A percentile compares a stretch with the other conserved stretches of the same genome.
Evolutionary conservation across 2,113 vertebrate species (phyloP).

Genomic region (Burhinus bistriatus): DNA sequence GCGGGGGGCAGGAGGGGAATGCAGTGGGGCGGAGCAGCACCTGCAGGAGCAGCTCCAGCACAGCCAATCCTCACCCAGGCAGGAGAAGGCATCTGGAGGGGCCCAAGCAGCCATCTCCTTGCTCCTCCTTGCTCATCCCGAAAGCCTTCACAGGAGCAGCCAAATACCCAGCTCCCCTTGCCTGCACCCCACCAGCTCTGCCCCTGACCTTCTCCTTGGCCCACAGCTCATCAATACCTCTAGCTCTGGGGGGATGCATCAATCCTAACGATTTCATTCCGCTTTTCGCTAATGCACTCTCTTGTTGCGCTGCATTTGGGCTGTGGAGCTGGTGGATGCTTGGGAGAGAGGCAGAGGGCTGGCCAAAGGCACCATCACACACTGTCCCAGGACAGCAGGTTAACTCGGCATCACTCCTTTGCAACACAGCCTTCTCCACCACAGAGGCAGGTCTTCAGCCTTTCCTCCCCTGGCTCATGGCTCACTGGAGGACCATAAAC

Average conservation of each 20-base stretch:
- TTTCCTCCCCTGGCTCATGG: background rate
- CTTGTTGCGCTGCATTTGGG: background rate
- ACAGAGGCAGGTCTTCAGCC: background rate
- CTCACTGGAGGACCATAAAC: background rate
- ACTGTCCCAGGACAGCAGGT: background rate
- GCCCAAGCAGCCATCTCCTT: background rate
- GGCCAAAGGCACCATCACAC: background rate
- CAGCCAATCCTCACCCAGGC: background rate
- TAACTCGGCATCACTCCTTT: background rate
- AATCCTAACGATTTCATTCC: background rate
- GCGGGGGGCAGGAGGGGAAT: background rate
- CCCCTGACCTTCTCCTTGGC: constrained; percentile 26
- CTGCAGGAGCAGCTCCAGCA: background rate
- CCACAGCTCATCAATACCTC: background rate
- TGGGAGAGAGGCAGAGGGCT: background rate
- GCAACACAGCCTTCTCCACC: background rate
- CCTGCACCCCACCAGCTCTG: background rate
- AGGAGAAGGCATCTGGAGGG: background rate
- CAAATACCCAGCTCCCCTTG: background rate
- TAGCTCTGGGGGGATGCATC: background rate
- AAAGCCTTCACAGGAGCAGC: background rate
- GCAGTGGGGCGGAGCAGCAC: background rate
- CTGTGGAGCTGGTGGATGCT: background rate
- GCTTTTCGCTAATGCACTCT: background rate
- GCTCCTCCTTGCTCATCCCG: background rate